Evolutionary conservation across 2,797 vertebrate genomes (phyloP), one percentile per base, ranked within the genome.

Genomic region (Cercopithecus diana): DNA sequence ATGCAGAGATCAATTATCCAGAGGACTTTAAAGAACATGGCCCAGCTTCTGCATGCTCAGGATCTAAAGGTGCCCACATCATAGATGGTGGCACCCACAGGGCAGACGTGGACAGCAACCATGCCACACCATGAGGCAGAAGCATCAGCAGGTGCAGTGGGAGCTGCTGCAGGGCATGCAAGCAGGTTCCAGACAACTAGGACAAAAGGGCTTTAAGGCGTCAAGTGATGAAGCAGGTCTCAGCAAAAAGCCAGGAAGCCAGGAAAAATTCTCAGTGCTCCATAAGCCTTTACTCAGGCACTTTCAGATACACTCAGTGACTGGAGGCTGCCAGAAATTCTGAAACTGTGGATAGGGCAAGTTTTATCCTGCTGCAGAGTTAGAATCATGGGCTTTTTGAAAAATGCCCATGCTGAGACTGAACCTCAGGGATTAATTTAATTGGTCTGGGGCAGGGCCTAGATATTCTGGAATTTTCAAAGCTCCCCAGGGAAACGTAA

Each of bases 1-100:
- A 55, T 3, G 7, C 3, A 85, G n/a, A 33, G 24, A 80, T 58
- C 9, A 22, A 48, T 6, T 36, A 26, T 28, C 30, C 33, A 9
- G 15, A 85, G 45, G 4, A 10, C 17, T 57, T 24, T n/a, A 11
- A 45, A 57, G 45, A 79, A 50, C 28, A 52, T 1, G 9, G 79
- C 0, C 50, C 52, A 55, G 8, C 57, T 94, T 80, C 36, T 28
- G 15, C 5, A 20, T 0, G 1, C 10, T 2, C 7, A n/a, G 36
- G n/a, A n/a, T 5, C 33, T 2, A 1, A 55, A 9, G 19, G 33
- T 39, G 12, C 50, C 52, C 4, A 9, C 11, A 8, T 13, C 3
- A 4, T n/a, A 48, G 4, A 4, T 2, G 7, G 30, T 22, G 26
- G 36, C 36, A 4, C 13, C 52, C n/a, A 22, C 0, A 3, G 10